These are phyloP conservation scores for Ganaspis brasiliensis DNA, from an alignment of 2,888 invertebrate genomes.

Conservation along the genomic window DNA sequence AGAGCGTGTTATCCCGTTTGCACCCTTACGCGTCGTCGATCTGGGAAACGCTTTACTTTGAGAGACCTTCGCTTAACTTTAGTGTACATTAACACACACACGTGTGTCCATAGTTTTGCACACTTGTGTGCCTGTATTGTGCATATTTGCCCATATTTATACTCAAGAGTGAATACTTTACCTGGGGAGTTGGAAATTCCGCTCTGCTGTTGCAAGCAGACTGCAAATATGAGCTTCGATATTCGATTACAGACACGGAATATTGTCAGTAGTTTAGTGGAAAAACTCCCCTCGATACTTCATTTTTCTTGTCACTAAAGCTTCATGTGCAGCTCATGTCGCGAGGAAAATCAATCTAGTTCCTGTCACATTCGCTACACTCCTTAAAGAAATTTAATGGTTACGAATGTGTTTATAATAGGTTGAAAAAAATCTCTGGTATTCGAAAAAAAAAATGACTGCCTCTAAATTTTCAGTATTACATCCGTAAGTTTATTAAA, in stretches of 20 bases:
- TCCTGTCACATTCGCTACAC: background rate
- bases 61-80: constrained; percentile 29
- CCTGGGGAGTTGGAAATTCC: constrained; percentile 1
- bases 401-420: background rate
- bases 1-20: background rate
- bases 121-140: background rate
- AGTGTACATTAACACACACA: constrained; percentile 32
- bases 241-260: constrained; percentile 38
- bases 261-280: constrained; percentile 36
- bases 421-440: background rate
- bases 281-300: constrained; percentile 6
- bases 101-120: background rate
- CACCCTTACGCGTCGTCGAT: constrained; percentile 29
- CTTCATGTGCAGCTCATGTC: constrained; percentile 31
- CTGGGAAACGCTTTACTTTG: constrained; percentile 21
- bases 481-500: too few relatives aligned
- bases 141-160: constrained; percentile 20
- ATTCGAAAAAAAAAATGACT: too few relatives aligned
- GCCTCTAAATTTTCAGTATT: too few relatives aligned
- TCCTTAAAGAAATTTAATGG: background rate
- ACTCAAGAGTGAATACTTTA: background rate
- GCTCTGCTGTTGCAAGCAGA: constrained; percentile 19
- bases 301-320: constrained; percentile 33
- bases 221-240: constrained; percentile 26
- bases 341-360: constrained; percentile 27